Conservation (phyloP, 2,113 vertebrate species). For the Pelusios castaneus region DNA sequence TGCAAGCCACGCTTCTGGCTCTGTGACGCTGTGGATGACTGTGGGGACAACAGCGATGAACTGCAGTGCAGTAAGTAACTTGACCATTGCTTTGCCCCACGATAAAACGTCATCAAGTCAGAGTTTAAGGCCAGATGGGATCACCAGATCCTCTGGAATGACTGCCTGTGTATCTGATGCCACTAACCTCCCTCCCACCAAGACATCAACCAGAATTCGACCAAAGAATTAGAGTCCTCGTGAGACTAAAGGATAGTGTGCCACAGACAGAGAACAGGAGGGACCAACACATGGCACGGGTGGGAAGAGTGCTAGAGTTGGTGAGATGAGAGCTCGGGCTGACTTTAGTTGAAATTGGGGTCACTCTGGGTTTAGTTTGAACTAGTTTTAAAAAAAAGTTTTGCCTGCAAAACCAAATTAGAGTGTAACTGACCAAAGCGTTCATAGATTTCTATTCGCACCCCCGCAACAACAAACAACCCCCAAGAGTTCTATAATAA, state of each 20-base stretch:
- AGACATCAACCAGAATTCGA: not conserved
- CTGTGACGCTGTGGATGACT: constrained; percentile 90
- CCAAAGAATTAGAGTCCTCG: not conserved
- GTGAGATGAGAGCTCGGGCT: not conserved
- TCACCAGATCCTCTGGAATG: not conserved
- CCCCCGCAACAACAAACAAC: too few species aligned
- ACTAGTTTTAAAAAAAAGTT: not conserved
- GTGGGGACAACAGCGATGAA: constrained; percentile 91
- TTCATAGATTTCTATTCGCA: not conserved
- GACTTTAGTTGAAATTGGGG: not conserved
- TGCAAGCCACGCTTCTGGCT: constrained; percentile 91
- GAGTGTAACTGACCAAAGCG: not conserved
- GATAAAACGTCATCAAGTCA: not conserved
- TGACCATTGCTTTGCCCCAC: rapidly evolving
- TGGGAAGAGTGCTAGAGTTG: not conserved
- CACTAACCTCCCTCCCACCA: not conserved
- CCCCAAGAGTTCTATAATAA: not conserved
- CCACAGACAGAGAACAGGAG: not conserved
- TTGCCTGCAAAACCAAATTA: not conserved
- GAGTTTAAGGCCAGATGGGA: not conserved
- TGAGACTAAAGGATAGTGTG: not conserved
- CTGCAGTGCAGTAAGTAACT: constrained; percentile 83
- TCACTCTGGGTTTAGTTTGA: not conserved
- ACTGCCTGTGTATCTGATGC: not conserved
- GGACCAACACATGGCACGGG: not conserved